Base-by-base conservation (phyloP, 2,888 invertebrate species). In the Caenorhabditis angaria region DNA sequence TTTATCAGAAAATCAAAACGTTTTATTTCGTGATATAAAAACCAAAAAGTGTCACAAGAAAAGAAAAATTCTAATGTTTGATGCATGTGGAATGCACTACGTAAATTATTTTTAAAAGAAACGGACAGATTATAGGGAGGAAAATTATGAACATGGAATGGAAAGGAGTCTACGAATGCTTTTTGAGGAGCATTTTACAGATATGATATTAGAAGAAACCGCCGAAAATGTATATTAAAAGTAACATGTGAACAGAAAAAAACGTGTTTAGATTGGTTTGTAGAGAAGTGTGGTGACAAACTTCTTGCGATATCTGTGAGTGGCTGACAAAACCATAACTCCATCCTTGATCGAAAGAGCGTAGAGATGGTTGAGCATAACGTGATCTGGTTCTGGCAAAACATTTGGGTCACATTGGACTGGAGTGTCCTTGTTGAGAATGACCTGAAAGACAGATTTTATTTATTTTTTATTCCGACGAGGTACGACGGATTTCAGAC, bases 291-390 rank as follows among this genome's bases (percentile, higher is more conserved):
- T 97, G 24, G 99, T 99, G 48, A 99, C 99, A 90, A 97, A 99
- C 91, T 99, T 99, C 91, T 97, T 97, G 79, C 97, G 92, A 89
- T 82, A 99, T 77, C 99, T 91, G 89, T 99, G 97, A 5, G 97
- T 99, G 18, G 97, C 97, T 87, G 96, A 97, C 35, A 99, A 90
- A 50, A 99, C 99, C 97, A 99, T 99, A 2, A 99, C 99, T 59
- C 99, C 99, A 89, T 99, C 99, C 51, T 97, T 97, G 86, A 99
- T 99, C 57, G 97, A 97, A 77, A 99, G 90, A n/a, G 99, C 99
- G 89, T 99, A 99, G 64, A 99, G 90, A 89, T 99, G 99, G 89
- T 99, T 99, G 87, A 99, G 90, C 99, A 99, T 99, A 28, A 99
- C 99, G 88, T 99, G 99, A 89, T 97, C 97, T 59, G 99, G 99